phyloP scores from a whole-genome alignment of 2,888 invertebrate genomes.

The Crocallis elinguaria region DNA sequence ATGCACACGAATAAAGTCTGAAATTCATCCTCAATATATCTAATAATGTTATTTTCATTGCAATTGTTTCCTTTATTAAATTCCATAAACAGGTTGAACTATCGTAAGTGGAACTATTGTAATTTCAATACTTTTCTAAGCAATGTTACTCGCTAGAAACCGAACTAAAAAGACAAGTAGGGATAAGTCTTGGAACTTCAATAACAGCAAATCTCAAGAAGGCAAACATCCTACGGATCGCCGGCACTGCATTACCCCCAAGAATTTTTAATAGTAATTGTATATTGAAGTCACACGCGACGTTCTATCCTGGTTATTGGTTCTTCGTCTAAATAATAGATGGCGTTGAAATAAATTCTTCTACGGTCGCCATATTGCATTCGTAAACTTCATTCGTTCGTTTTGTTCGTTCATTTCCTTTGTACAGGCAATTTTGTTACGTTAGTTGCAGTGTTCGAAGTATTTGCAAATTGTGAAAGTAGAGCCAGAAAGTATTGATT shows the following conservation, averaged over 20 bases:
- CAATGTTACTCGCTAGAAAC: no score
- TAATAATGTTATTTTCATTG: no score
- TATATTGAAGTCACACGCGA: conserved; percentile 28
- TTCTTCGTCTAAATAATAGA: conserved; percentile 55
- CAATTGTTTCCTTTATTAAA: no score
- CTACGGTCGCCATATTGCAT: conserved; percentile 40
- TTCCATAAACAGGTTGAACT: no score
- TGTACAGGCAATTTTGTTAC: not conserved
- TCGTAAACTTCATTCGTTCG: conserved; percentile 20
- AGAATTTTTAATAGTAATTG: conserved; percentile 53
- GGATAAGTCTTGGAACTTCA: conserved; percentile 1
- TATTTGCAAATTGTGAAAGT: not conserved
- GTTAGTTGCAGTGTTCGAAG: not conserved
- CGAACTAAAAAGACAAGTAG: no score
- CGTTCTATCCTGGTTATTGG: conserved; percentile 43
- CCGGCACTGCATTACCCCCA: conserved; percentile 10
- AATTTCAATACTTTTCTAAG: no score
- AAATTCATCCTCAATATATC: no score
- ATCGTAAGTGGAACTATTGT: no score
- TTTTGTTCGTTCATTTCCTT: conserved; percentile 35
- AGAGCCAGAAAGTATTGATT: no score
- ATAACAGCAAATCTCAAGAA: conserved; percentile 1
- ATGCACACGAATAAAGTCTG: no score
- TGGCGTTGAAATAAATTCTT: conserved; percentile 50
- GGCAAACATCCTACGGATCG: not conserved